Conservation (phyloP, 2,113 vertebrate genomes). For the Bambusicola thoracicus region DNA sequence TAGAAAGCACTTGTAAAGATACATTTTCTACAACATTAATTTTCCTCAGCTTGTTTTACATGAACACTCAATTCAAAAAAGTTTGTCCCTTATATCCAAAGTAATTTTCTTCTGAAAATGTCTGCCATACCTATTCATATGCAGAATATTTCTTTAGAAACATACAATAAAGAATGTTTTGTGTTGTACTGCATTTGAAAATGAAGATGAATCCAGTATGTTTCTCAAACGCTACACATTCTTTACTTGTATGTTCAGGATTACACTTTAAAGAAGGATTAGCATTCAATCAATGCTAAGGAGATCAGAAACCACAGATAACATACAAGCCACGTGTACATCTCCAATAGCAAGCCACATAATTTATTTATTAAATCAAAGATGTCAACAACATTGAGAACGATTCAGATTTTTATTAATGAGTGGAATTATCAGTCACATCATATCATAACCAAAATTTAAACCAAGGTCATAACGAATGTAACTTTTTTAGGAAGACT, state of each 20-base stretch:
- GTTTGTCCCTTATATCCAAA: neutral
- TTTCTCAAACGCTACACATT: neutral
- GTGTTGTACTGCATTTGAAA: neutral
- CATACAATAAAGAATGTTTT: neutral
- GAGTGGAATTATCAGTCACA: neutral
- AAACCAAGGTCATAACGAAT: neutral
- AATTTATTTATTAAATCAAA: neutral
- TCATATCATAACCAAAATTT: neutral
- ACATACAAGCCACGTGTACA: neutral
- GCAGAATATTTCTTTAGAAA: constrained; percentile 24
- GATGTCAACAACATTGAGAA: neutral
- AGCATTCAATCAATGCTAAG: neutral
- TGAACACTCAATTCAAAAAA: neutral
- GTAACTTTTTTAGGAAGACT: neutral
- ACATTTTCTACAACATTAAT: neutral
- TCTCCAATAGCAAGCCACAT: neutral
- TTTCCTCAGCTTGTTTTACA: neutral
- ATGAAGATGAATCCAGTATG: neutral
- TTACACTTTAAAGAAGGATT: constrained; percentile 53
- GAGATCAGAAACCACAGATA: constrained; percentile 38
- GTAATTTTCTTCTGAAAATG: neutral
- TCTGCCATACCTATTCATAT: neutral
- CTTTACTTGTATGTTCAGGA: constrained; percentile 23
- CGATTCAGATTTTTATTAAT: neutral
- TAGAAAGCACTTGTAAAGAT: neutral